A percentile compares a stretch with the other conserved stretches of the same genome.
These are phyloP conservation scores for Anoplophora glabripennis DNA, from an alignment of 1,140 invertebrate species.

Conservation along the genomic window DNA sequence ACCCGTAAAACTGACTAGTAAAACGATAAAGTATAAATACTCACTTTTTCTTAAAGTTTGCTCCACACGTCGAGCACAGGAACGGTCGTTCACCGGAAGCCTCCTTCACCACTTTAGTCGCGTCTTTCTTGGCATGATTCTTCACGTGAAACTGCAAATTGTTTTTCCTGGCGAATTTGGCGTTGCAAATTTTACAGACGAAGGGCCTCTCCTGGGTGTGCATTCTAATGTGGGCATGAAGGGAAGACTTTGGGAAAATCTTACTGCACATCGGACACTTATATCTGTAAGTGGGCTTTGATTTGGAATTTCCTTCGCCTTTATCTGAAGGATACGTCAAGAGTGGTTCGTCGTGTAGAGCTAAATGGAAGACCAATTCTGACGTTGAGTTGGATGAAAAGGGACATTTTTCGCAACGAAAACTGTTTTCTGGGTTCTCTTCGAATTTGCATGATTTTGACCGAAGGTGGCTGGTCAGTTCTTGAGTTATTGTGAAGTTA, in stretches of 20 bases:
- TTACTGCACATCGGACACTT: conserved; percentile 66
- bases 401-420: conserved; percentile 51
- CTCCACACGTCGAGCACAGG: conserved; percentile 61
- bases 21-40: conserved; percentile 36
- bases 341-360: conserved; percentile 55
- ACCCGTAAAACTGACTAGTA: not conserved
- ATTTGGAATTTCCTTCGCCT: conserved; percentile 39
- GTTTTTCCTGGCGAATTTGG: conserved; percentile 64
- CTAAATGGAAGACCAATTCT: conserved; percentile 65
- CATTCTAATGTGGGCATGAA: conserved; percentile 66
- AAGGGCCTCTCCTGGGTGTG: conserved; percentile 80
- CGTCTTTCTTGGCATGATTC: conserved; percentile 46
- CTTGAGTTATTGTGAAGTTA: conserved; percentile 67
- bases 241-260: conserved; percentile 64
- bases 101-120: conserved; percentile 17
- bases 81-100: conserved; percentile 37
- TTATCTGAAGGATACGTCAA: conserved; percentile 43
- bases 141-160: conserved; percentile 58
- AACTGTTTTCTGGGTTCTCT: conserved; percentile 21
- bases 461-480: conserved; percentile 65
- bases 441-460: conserved; percentile 55
- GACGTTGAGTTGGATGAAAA: conserved; percentile 53
- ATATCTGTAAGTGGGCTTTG: conserved; percentile 53
- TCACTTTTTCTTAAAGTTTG: conserved; percentile 62
- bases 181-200: conserved; percentile 58